Evolutionary conservation across 1,140 invertebrate species (phyloP).

Genomic region (Gonioctena quinquepunctata): DNA sequence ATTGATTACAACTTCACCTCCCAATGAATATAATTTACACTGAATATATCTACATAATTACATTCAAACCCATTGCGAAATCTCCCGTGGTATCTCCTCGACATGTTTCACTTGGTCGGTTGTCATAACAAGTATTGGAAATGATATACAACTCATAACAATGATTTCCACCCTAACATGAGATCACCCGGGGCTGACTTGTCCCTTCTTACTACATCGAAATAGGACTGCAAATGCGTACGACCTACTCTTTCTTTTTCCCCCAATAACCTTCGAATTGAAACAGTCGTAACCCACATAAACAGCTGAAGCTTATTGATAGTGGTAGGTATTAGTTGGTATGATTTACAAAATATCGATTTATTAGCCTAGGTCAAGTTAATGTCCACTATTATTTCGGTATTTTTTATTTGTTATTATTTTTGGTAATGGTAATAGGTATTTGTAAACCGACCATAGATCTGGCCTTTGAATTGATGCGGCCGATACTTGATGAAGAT

Average conservation of each 20-base stretch:
- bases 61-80: no score
- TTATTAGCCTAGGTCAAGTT: background rate
- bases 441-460: no score
- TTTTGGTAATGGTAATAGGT: no score
- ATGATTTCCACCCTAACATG: background rate
- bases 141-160: background rate
- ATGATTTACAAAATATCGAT: background rate
- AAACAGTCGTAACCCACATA: background rate
- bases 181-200: background rate
- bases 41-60: no score
- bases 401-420: no score
- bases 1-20: no score
- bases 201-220: background rate
- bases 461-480: no score
- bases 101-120: background rate
- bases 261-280: background rate
- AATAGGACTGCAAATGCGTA: background rate
- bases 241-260: background rate
- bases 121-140: background rate
- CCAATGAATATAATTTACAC: no score
- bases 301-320: background rate
- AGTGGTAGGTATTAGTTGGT: background rate
- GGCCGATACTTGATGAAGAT: no score
- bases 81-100: no score
- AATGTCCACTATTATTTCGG: no score